Base-by-base conservation (phyloP, 2,113 vertebrate genomes). In the Hippoglossus stenolepis region DNA sequence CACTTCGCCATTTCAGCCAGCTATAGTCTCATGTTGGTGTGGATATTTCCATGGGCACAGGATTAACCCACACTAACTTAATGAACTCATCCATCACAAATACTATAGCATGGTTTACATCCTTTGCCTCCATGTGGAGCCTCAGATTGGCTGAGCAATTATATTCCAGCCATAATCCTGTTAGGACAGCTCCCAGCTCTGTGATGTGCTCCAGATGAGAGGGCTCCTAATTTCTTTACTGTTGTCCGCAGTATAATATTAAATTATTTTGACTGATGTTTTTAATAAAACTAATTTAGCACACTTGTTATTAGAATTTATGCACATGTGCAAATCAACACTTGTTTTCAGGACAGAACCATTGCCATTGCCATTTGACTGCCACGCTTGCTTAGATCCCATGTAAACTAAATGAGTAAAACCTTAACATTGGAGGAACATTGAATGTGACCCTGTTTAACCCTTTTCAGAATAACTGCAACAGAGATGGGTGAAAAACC, bases 141-240 rank as follows among this genome's bases (percentile, higher is more conserved):
- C 11, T 59, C 43, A 63, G 17, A 80, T 66, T 68, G 65, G 23
- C 54, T 31, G 40, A 66, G 63, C 80, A 78, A 85, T 86, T 77
- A 73, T 56, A 75, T 77, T 51, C 59, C 61, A 57, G 51, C 61
- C 24, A 81, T 85, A 78, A 85, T 87, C 80, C 74, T 31, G 54
- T 82, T 77, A 71, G 58, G 49, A 66, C 66, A 8, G 56, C 65
- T 73, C 62, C 57, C n/a, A 75, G 71, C 65, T 53, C 53, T 59
- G n/a, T 47, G 20, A 59, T 45, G 24, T 57, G 73, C 49, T 35
- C 47, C 9, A 0, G 38, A 15, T 68, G 5, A 31, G 28, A 57
- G 24, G 23, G 24, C 13, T 67, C 18, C 54, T 57, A 62, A 54
- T 54, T 77, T 26, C 31, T 15, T 72, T 57, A 15, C 47, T 24